Base-by-base conservation (phyloP, 2,888 invertebrate species). In the Sphecodes monilicornis region DNA sequence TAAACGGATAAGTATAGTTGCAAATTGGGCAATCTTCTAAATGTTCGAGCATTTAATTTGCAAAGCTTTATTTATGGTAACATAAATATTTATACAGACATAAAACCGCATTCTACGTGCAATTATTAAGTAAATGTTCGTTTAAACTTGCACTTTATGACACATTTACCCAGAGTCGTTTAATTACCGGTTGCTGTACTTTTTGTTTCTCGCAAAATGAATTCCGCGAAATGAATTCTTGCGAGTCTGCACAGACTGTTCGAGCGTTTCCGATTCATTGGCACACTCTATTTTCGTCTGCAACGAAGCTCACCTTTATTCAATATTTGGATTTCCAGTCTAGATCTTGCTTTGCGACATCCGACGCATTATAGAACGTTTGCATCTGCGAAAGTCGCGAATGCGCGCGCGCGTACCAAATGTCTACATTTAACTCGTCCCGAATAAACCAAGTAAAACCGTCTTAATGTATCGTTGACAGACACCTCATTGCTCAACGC, bases 381-480 rank as follows among this genome's bases (percentile, higher is more conserved):
- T 54, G n/a, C 54, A 18, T 26, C 50, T 54, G 39, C 57, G 57
- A 60, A 71, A 32, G 43, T 74, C 41, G 29, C 57, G 60, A 29
- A 41, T 26, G 18, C 29, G 29, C 54, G n/a, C 18, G 22, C n/a
- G 22, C 36, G n/a, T 1, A 54, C n/a, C n/a, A 22, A 41, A 22
- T 8, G 13, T 60, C 60, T 39, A 13, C 29, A 57, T 74, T 74
- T 36, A 57, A 74, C 13, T 13, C 16, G 43, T 41, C 26, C 10
- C 29, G 36, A 60, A 70, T 41, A 64, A 71, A 71, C 60, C 32
- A 10, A 22, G 36, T n/a, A 22, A 54, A 54, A 4, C 43, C 36
- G n/a, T 16, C 4, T 16, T 60, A 74, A 68, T 41, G 60, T 78
- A 60, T 74, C 26, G 78, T 70, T 78, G 78, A 66, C 77, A 77